Evolutionary conservation across 2,113 vertebrate species (phyloP).

Genomic region (Callionymus lyra): DNA sequence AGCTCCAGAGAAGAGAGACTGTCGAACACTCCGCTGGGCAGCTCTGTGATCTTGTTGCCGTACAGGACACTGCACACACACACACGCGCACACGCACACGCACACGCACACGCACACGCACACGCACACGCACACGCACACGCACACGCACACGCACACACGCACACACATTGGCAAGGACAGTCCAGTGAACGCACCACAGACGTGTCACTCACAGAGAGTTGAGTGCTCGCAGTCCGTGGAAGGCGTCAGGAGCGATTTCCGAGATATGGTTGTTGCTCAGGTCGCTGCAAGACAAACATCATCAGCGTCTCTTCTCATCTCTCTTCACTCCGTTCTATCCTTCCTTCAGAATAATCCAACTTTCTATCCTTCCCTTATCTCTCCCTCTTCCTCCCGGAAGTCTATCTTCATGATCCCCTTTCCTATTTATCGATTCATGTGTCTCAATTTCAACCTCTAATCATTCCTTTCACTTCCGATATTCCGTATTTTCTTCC

Average conservation of each 20-base stretch:
- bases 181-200: too few species aligned
- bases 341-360: too few species aligned
- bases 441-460: too few species aligned
- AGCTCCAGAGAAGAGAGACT: conserved; percentile 87
- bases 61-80: conserved; percentile 83
- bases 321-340: too few species aligned
- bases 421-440: too few species aligned
- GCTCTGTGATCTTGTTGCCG: conserved; percentile 93
- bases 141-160: background rate
- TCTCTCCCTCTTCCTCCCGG: too few species aligned
- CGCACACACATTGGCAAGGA: too few species aligned
- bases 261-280: conserved; percentile 64
- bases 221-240: conserved; percentile 55
- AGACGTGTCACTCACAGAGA: conserved; percentile 47
- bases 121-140: background rate
- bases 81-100: background rate
- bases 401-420: too few species aligned
- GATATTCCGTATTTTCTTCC: too few species aligned
- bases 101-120: conserved; percentile 10
- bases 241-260: conserved; percentile 57
- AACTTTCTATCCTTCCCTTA: too few species aligned
- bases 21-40: conserved; percentile 85
- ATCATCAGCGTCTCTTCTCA: too few species aligned
- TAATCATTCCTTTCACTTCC: too few species aligned
- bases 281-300: conserved; percentile 42